A percentile compares a stretch with the other conserved stretches of the same genome.
phyloP scores from a whole-genome alignment of 2,888 invertebrate genomes.

The Macrophya alboannulata region DNA sequence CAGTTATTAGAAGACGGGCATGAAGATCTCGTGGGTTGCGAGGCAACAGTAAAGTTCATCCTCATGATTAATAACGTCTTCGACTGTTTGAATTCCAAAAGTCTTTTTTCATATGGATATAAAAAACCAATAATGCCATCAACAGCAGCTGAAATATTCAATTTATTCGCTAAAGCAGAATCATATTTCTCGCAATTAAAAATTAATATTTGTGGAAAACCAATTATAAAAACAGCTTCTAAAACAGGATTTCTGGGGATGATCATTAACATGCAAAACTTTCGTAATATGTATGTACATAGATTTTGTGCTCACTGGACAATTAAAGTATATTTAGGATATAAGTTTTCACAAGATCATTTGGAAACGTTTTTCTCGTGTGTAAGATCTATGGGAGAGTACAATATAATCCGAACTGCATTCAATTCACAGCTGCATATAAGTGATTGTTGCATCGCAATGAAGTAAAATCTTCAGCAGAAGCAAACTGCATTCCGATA shows the following conservation, averaged over 20 bases:
- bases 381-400: slow-evolving; percentile 51
- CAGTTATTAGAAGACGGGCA: neutral
- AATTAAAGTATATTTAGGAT: neutral
- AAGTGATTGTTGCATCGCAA: slow-evolving; percentile 39
- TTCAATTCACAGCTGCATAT: slow-evolving; percentile 56
- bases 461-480: slow-evolving; percentile 48
- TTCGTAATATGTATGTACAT: neutral
- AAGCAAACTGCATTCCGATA: slow-evolving; percentile 36
- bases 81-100: neutral
- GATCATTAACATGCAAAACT: neutral
- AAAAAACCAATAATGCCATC: neutral
- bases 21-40: neutral
- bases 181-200: neutral
- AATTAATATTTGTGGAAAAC: neutral
- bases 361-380: slow-evolving; percentile 59
- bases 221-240: neutral
- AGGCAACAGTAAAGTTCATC: neutral
- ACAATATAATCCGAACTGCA: slow-evolving; percentile 55
- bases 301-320: neutral
- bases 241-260: neutral
- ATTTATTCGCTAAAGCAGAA: neutral
- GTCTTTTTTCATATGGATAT: neutral
- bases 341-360: slow-evolving; percentile 34
- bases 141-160: neutral
- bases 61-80: neutral